Evolutionary conservation across 2,113 vertebrate species (phyloP), one percentile per base, ranked within the genome.

Genomic region (Polyodon spathula): DNA sequence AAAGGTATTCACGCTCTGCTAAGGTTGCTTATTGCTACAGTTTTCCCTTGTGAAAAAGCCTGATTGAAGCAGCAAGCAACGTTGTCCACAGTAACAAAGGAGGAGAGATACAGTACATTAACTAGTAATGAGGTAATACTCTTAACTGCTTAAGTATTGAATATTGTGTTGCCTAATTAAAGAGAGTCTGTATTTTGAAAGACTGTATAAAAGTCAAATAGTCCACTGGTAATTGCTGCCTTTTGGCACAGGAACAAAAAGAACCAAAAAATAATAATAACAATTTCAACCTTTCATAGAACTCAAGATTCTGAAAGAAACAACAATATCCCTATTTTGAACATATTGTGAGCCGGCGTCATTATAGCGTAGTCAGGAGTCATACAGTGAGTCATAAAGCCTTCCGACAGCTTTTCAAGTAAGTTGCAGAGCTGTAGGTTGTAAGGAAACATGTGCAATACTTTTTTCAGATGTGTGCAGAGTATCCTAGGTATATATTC

Each of bases 401-500:
- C 6, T 14, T 50, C 48, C 15, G 53, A 56, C 40, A n/a, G 37
- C 40, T 37, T 54, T 43, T 1, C 51, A 16, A 56, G 48, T 44
- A 15, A 58, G 1, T 8, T 15, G 9, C 11, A 40, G 57, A 15
- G 38, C 55, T 53, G 15, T 56, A 66, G 58, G 58, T 67, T 50
- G 12, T 14, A 12, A 12, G 48, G 2, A 65, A 69, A 73, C 48
- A 37, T 48, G 42, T 4, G 48, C 6, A 27, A 27, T 38, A 62
- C n/a, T 58, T 27, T 27, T 56, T 40, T 44, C 58, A 64, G 51
- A 67, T 59, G 54, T 64, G 51, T 64, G 56, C 53, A 55, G 40
- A 58, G 62, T 66, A 67, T 69, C 55, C 48, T 62, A 61, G 44
- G 59, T 63, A 63, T 27, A 27, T 27, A 27, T 27, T 27, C 27